These are phyloP conservation scores for Diploptera punctata DNA, from an alignment of 2,888 invertebrate species.

Conservation along the genomic window DNA sequence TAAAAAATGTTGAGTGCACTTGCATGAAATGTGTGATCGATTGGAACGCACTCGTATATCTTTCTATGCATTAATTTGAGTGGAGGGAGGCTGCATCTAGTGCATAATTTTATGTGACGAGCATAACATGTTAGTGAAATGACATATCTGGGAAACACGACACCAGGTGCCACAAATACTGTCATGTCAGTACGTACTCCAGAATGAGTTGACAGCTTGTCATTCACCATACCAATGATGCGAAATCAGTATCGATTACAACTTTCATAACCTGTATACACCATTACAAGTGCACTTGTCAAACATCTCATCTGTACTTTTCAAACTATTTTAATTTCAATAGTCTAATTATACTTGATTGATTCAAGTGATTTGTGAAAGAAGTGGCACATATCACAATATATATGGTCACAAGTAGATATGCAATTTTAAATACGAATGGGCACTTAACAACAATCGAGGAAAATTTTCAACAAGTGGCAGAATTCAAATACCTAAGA, in stretches of 20 bases:
- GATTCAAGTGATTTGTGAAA: too few species aligned
- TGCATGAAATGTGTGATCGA: not conserved
- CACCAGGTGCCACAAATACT: conserved; percentile 11
- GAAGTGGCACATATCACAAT: too few species aligned
- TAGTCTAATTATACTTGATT: too few species aligned
- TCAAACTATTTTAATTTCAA: too few species aligned
- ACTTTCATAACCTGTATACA: not conserved
- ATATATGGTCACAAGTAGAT: too few species aligned
- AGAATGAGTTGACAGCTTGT: conserved; percentile 8
- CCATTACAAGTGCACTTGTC: too few species aligned
- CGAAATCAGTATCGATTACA: conserved; percentile 12
- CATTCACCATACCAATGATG: not conserved
- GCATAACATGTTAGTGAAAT: not conserved
- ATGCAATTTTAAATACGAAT: too few species aligned
- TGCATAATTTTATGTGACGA: conserved; percentile 17
- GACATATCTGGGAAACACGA: not conserved
- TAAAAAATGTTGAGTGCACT: too few species aligned
- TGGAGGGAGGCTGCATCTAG: conserved; percentile 2
- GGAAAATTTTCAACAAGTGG: too few species aligned
- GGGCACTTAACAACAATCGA: too few species aligned
- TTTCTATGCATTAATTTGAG: conserved; percentile 14
- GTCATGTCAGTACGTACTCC: not conserved
- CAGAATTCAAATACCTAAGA: too few species aligned
- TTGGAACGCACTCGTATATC: not conserved
- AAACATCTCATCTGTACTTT: too few species aligned